These are phyloP conservation scores for Enoplosus armatus DNA, from an alignment of 2,797 vertebrate genomes.

Conservation along the genomic window DNA sequence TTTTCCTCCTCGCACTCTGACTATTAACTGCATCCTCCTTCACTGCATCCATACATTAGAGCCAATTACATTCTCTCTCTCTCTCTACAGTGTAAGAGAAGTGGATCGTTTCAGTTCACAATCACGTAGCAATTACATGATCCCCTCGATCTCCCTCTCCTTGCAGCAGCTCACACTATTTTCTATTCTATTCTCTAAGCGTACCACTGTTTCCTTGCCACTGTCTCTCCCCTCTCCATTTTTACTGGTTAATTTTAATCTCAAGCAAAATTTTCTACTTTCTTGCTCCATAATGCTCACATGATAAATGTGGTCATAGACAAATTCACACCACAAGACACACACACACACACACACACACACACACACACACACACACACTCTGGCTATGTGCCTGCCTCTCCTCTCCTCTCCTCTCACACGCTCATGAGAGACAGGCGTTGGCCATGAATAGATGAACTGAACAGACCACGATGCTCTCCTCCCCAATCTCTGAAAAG, in stretches of 20 bases:
- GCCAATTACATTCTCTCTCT: constrained; percentile 19
- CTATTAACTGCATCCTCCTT: constrained; percentile 36
- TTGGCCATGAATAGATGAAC: constrained; percentile 78
- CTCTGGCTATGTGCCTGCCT: constrained; percentile 36
- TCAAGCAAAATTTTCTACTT: constrained; percentile 17
- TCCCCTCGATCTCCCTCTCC: constrained; percentile 21
- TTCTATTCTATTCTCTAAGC: constrained; percentile 24
- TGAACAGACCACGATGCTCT: constrained; percentile 72
- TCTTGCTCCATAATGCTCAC: constrained; percentile 28
- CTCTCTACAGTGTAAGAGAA: constrained; percentile 30
- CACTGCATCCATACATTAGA: constrained; percentile 45
- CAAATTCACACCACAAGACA: constrained; percentile 26
- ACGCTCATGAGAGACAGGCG: constrained; percentile 65
- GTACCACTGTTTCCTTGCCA: constrained; percentile 3
- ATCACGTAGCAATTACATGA: constrained; percentile 48
- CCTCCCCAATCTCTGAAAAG: constrained; percentile 83
- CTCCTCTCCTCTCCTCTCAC: constrained; percentile 47
- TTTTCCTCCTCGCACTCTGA: constrained; percentile 32
- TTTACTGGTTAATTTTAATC: constrained; percentile 24
- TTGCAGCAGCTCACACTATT: constrained; percentile 25
- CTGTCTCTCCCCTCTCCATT: constrained; percentile 5
- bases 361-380: not conserved
- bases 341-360: constrained; percentile 12
- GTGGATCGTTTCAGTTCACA: constrained; percentile 45
- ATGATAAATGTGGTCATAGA: constrained; percentile 39